These are phyloP conservation scores for Platycheirus albimanus DNA, from an alignment of 2,888 invertebrate species.

Conservation along the genomic window DNA sequence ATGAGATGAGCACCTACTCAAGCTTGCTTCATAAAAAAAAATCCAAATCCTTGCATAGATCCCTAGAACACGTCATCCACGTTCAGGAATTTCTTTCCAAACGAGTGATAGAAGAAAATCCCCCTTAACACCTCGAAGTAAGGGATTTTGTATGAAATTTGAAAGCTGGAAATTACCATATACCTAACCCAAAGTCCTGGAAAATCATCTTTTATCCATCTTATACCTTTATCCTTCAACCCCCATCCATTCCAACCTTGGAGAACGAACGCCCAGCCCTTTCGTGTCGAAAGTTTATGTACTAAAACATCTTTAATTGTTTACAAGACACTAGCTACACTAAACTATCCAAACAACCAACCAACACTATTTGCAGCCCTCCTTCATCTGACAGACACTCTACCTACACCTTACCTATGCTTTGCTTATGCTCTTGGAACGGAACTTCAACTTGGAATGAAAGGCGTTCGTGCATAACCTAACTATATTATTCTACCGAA, in stretches of 20 bases:
- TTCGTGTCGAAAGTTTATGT: slow-evolving; percentile 61
- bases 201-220: slow-evolving; percentile 18
- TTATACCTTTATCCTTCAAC: background rate
- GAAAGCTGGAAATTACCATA: slow-evolving; percentile 55
- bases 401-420: no score
- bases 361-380: slow-evolving; percentile 12
- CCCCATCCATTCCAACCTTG: background rate
- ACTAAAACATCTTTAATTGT: slow-evolving; percentile 73
- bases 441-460: slow-evolving; percentile 5
- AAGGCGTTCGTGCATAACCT: slow-evolving; percentile 69
- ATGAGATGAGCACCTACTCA: slow-evolving; percentile 26
- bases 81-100: background rate
- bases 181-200: slow-evolving; percentile 39
- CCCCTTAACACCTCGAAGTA: slow-evolving; percentile 43
- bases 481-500: slow-evolving; percentile 68
- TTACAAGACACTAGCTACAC: slow-evolving; percentile 67
- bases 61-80: background rate
- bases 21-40: slow-evolving; percentile 3
- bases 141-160: slow-evolving; percentile 51
- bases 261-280: background rate
- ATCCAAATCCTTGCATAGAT: slow-evolving; percentile 26
- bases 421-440: no score
- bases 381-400: no score
- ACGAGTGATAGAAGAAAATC: slow-evolving; percentile 1
- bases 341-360: slow-evolving; percentile 53